Evolutionary conservation across 2,888 invertebrate species (phyloP), one percentile per base, ranked within the genome.

Genomic region (Microchrysa polita): DNA sequence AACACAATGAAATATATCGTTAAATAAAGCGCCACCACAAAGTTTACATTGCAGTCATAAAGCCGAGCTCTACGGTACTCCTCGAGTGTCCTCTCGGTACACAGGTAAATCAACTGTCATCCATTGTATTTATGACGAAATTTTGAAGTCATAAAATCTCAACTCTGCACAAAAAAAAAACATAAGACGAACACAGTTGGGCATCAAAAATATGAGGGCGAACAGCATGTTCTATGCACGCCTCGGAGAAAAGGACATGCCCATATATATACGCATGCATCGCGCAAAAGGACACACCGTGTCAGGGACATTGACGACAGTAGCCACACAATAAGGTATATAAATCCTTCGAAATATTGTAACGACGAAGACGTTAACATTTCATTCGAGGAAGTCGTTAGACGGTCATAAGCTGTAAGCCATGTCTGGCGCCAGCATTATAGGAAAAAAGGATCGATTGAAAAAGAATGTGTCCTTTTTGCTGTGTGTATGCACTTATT

Each of bases 341-440:
- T 55, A 67, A 69, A 69, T 69, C 69, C 55, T 69, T 20, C 57
- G n/a, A 55, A 69, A 63, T 42, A 63, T 61, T n/a, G n/a, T 34
- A 63, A n/a, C 18, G 42, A 67, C 67, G 67, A 20, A 23, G 55
- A 57, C 55, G 57, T 55, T 57, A 55, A 69, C 22, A 57, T 55
- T 65, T 55, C 27, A 40, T 69, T 69, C 69, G 69, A 40, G 57
- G 69, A 69, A 69, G 69, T 69, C 69, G 69, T 69, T 69, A 69
- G 69, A 69, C 34, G 16, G 40, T 40, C 40, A 55, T 76, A 74
- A 79, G 79, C 79, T 79, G n/a, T n/a, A 78, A 81, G 81, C 79
- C 79, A 79, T 80, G 83, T 83, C 83, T 83, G 83, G 83, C 84
- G 83, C 84, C 83, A 84, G 83, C 80, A 83, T 83, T 83, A 83